Percentiles rank a stretch among this genome's conserved stretches.
Evolutionary conservation across 2,113 vertebrate species (phyloP).

Genomic region (Tychaedon coryphoeus): DNA sequence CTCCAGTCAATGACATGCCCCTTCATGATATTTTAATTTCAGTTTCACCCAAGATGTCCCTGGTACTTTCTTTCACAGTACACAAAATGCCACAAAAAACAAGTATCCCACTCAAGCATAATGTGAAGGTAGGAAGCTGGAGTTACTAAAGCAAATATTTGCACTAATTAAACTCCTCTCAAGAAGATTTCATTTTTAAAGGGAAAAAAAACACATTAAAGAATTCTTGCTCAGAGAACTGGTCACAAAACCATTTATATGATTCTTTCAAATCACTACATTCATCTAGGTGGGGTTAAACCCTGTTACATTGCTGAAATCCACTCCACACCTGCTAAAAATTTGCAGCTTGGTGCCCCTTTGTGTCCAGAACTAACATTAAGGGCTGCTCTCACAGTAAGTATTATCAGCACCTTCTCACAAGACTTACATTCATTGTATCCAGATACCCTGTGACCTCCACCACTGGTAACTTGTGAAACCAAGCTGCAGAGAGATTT

Average conservation of each 20-base stretch:
- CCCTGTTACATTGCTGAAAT: not conserved
- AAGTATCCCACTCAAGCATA: not conserved
- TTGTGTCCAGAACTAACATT: not conserved
- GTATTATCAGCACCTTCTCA: not conserved
- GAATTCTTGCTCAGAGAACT: not conserved
- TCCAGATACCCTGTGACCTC: slow-evolving; percentile 85
- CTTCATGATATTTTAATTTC: not conserved
- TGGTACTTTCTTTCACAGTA: not conserved
- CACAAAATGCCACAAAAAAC: not conserved
- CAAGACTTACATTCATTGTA: slow-evolving; percentile 82
- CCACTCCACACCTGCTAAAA: not conserved
- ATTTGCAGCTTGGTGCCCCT: not conserved
- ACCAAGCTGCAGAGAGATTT: slow-evolving; percentile 90
- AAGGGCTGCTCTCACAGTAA: not conserved
- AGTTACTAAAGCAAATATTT: not conserved
- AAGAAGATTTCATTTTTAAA: not conserved
- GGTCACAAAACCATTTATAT: not conserved
- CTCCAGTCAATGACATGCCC: not conserved
- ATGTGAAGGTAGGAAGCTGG: not conserved
- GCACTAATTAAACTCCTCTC: not conserved
- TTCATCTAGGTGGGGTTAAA: not conserved
- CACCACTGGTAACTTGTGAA: slow-evolving; percentile 81
- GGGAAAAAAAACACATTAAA: not conserved
- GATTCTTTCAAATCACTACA: not conserved
- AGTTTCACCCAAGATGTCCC: not conserved